These are phyloP conservation scores for Peromyscus californicus DNA, from an alignment of 2,113 vertebrate species.

Conservation along the genomic window DNA sequence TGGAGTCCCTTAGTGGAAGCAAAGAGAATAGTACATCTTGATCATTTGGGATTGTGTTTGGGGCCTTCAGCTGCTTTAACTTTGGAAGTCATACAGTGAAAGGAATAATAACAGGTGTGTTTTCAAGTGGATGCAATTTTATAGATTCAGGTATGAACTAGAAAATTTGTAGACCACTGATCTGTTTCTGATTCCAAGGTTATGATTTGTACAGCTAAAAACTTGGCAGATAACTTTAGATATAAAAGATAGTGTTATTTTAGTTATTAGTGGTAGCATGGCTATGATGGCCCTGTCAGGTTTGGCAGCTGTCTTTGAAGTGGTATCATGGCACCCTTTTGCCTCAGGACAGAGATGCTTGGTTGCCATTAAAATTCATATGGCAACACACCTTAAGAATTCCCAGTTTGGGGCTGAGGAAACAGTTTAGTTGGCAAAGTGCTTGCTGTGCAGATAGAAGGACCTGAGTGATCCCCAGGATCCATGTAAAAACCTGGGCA, in stretches of 20 bases:
- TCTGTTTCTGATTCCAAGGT: neutral
- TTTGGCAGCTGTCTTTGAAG: slow-evolving; percentile 1
- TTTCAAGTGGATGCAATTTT: neutral
- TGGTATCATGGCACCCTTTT: neutral
- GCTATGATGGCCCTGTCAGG: neutral
- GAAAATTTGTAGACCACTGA: neutral
- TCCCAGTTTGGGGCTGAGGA: neutral
- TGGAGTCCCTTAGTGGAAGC: neutral
- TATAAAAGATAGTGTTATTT: neutral
- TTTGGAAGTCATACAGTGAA: slow-evolving; percentile 7
- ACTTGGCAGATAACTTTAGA: neutral
- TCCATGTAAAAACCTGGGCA: neutral
- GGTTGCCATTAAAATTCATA: slow-evolving; percentile 17
- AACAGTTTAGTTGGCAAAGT: neutral
- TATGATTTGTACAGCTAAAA: slow-evolving; percentile 24
- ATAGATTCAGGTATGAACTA: neutral
- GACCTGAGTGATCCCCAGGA: neutral
- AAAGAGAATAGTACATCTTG: neutral
- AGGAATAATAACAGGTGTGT: slow-evolving; percentile 12
- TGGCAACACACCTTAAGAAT: neutral
- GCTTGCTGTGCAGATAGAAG: neutral
- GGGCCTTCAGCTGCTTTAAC: slow-evolving; percentile 14
- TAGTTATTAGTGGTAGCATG: neutral
- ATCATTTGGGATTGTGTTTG: slow-evolving; percentile 34
- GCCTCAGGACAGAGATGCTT: neutral